These are phyloP conservation scores for Nymphalis polychloros DNA, from an alignment of 2,888 invertebrate species.

Conservation along the genomic window DNA sequence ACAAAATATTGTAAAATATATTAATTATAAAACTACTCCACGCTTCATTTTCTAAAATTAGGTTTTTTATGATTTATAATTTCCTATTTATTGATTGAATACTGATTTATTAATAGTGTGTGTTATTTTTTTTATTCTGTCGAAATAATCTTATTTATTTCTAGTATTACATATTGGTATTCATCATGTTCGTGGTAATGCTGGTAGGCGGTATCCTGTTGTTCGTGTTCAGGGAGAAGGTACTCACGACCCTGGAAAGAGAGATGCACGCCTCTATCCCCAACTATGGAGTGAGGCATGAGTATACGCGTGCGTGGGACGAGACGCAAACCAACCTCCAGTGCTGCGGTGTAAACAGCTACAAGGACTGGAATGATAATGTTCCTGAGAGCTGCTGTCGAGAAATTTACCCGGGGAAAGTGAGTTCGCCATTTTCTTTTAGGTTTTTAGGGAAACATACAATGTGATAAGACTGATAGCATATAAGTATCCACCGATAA, in stretches of 20 bases:
- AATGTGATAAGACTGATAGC: too few relatives aligned
- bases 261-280: slow-evolving; percentile 90
- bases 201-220: slow-evolving; percentile 94
- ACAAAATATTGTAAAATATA: too few relatives aligned
- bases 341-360: slow-evolving; percentile 91
- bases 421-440: slow-evolving; percentile 40
- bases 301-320: slow-evolving; percentile 92
- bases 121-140: not conserved
- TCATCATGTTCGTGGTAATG: slow-evolving; percentile 94
- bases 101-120: not conserved
- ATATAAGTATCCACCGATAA: too few relatives aligned
- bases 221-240: slow-evolving; percentile 94
- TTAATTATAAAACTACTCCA: too few relatives aligned
- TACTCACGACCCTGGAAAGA: slow-evolving; percentile 87
- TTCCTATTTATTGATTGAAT: not conserved
- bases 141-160: slow-evolving; percentile 44
- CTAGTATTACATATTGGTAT: slow-evolving; percentile 93
- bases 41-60: too few relatives aligned
- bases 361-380: slow-evolving; percentile 87
- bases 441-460: too few relatives aligned
- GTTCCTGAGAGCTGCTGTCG: slow-evolving; percentile 90
- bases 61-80: not conserved
- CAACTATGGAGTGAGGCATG: slow-evolving; percentile 85
- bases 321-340: slow-evolving; percentile 90
- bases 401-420: slow-evolving; percentile 82